These are phyloP conservation scores for Seira sanloemensis DNA, from an alignment of 2,888 invertebrate species.

Conservation along the genomic window DNA sequence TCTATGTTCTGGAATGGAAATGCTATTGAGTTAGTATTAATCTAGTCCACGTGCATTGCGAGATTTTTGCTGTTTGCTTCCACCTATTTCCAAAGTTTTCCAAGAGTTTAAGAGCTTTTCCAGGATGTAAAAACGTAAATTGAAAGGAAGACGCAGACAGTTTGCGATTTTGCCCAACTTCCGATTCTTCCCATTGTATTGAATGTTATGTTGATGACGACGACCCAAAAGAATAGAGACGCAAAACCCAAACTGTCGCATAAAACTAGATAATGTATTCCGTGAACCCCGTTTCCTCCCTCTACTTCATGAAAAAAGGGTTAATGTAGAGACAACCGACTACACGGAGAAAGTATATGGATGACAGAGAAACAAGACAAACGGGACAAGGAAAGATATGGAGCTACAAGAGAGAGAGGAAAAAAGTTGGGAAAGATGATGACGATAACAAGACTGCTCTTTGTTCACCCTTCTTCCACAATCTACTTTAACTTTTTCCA, in stretches of 20 bases:
- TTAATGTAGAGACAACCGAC: background rate
- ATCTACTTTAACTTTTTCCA: background rate
- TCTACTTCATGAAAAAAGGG: background rate
- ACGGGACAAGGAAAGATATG: constrained; percentile 23
- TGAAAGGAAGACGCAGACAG: constrained; percentile 37
- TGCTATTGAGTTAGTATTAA: too few species aligned
- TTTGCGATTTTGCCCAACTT: background rate
- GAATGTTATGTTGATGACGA: background rate
- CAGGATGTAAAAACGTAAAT: too few species aligned
- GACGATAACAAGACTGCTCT: constrained; percentile 16
- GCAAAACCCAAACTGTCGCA: background rate
- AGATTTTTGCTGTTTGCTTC: too few species aligned
- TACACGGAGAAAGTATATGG: background rate
- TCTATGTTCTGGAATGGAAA: too few species aligned
- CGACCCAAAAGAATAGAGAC: background rate
- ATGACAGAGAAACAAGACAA: constrained; percentile 1
- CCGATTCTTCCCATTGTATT: background rate
- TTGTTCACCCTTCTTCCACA: constrained; percentile 3
- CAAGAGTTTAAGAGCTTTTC: too few species aligned
- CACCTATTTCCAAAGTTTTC: too few species aligned
- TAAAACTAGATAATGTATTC: constrained; percentile 12
- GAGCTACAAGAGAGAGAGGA: constrained; percentile 5
- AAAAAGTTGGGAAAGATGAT: constrained; percentile 22
- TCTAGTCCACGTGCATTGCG: too few species aligned
- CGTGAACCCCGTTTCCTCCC: background rate